Evolutionary conservation across 1,140 invertebrate genomes (phyloP), one percentile per base, ranked within the genome.

Genomic region (Trichomalopsis sarcophagae): DNA sequence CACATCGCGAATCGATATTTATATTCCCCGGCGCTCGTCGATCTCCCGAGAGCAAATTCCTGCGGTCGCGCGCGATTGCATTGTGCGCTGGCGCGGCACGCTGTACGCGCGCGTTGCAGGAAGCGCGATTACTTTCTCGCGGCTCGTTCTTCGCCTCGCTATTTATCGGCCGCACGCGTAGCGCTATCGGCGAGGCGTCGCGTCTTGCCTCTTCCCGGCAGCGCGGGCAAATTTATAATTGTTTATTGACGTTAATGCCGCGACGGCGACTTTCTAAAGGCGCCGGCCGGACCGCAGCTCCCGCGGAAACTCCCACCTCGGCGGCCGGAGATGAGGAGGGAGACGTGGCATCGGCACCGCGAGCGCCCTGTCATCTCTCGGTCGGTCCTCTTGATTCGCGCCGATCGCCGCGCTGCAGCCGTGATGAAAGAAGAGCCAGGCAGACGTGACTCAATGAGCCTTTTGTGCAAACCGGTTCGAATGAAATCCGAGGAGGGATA

Each of bases 181-280:
- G 17, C 6, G 10, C 50, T 81, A 33, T 82, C 4, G 27, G 62
- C 17, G 47, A 81, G 33, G 71, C 71, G 50, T 74, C 30, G 33
- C 33, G 4, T 6, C 27, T 27, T 1, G 27, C 27, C 27, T 27
- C 27, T 27, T 27, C 27, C 27, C 27, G 27, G 27, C 27, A 27
- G 27, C 27, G 27, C 27, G 27, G 33, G 33, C 33, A 6, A 36
- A 36, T 36, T 36, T 36, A 9, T 44, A 1, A 44, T 44, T 44
- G 87, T 89, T 91, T 91, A 92, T 92, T 91, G 90, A 92, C 91
- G 92, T 91, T 92, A 91, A 92, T 91, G 80, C 69, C 81, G 86
- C 84, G 71, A 27, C n/a, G 77, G 33, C 84, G 87, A 88, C 91
- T 92, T 91, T 92, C 90, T 89, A 91, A 90, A 89, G 87, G 80